These are phyloP conservation scores for Quadroppia sp. DNA, from an alignment of 2,888 invertebrate genomes.

Conservation along the genomic window DNA sequence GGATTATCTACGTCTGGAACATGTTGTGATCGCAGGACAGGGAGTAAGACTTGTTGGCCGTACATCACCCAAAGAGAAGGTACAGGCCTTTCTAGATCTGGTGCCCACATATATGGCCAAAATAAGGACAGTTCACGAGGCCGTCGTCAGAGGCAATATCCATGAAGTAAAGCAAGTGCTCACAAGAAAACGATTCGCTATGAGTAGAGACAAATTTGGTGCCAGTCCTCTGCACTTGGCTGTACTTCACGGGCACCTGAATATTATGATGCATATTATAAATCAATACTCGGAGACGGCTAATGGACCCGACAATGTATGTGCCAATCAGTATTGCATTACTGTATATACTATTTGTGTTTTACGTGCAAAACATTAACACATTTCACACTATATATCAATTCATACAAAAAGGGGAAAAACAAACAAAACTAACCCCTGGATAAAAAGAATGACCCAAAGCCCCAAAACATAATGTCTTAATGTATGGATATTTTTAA, in stretches of 20 bases:
- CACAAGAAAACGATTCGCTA: conserved; percentile 50
- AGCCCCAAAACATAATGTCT: too few species aligned
- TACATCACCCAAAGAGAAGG: conserved; percentile 74
- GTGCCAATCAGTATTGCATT: conserved; percentile 7
- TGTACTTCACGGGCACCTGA: conserved; percentile 71
- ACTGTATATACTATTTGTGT: neutral
- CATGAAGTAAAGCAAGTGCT: conserved; percentile 60
- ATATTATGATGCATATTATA: conserved; percentile 66
- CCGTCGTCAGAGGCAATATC: conserved; percentile 68
- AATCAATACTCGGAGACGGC: conserved; percentile 82
- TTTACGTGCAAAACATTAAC: too few species aligned
- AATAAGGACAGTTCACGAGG: conserved; percentile 72
- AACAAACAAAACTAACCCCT: too few species aligned
- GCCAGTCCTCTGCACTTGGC: conserved; percentile 85
- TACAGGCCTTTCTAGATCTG: conserved; percentile 58
- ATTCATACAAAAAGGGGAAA: too few species aligned
- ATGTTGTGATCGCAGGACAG: conserved; percentile 50
- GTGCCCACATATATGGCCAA: conserved; percentile 50
- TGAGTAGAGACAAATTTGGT: conserved; percentile 72
- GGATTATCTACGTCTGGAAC: conserved; percentile 49
- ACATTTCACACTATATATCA: too few species aligned
- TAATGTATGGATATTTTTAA: too few species aligned
- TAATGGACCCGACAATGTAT: conserved; percentile 58
- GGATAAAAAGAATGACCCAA: too few species aligned
- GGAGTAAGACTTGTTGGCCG: conserved; percentile 64